These are phyloP conservation scores for Momotus momota DNA, from an alignment of 2,797 vertebrate species.

Conservation along the genomic window DNA sequence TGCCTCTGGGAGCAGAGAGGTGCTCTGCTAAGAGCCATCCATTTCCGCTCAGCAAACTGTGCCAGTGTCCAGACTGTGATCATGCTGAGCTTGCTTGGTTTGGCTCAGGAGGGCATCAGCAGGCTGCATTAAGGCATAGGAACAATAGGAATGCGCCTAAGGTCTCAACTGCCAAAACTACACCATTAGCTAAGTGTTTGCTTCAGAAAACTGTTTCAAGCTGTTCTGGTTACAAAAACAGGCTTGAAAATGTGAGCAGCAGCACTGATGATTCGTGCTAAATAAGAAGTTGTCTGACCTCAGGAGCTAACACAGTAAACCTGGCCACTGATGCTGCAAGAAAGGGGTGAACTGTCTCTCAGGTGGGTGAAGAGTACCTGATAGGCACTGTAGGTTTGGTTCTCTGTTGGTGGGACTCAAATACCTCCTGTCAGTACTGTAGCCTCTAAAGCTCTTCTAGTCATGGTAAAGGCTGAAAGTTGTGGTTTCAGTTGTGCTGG, in stretches of 20 bases:
- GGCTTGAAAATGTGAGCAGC: neutral
- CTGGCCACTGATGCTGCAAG: neutral
- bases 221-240: neutral
- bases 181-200: neutral
- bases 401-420: neutral
- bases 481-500: neutral
- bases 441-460: neutral
- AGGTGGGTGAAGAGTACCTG: neutral
- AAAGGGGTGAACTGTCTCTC: neutral
- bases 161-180: neutral
- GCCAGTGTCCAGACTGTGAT: neutral
- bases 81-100: neutral
- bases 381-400: neutral
- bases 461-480: neutral
- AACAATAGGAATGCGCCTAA: neutral
- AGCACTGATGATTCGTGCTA: neutral
- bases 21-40: neutral
- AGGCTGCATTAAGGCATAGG: neutral
- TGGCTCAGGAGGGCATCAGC: neutral
- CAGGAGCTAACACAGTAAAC: neutral
- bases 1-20: neutral
- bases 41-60: neutral
- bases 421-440: neutral
- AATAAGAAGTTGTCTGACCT: neutral
- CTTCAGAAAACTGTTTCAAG: neutral